Percentiles rank a stretch among this genome's conserved stretches.
These are phyloP conservation scores for Pammene fasciana DNA, from an alignment of 2,888 invertebrate genomes.

Conservation along the genomic window DNA sequence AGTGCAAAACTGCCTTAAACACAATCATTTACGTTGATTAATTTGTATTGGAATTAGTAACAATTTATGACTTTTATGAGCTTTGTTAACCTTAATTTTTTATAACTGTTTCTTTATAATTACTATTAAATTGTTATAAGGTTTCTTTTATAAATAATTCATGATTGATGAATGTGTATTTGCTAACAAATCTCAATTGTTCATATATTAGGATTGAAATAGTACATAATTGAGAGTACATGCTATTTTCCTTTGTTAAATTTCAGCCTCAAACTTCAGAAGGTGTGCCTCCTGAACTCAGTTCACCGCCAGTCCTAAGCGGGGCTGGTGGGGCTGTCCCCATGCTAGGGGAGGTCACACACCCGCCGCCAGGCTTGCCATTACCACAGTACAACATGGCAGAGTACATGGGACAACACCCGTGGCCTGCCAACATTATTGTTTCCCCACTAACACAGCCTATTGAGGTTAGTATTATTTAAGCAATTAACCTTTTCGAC, in stretches of 20 bases:
- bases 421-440: conserved; percentile 77
- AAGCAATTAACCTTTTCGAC: neutral
- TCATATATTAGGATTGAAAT: too few relatives aligned
- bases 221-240: too few relatives aligned
- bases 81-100: neutral
- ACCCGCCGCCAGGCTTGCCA: conserved; percentile 76
- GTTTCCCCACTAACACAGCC: conserved; percentile 74
- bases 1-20: too few relatives aligned
- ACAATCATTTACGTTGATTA: too few relatives aligned
- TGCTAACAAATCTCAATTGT: too few relatives aligned
- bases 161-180: too few relatives aligned
- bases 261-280: conserved; percentile 70
- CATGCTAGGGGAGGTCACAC: conserved; percentile 70
- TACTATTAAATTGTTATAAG: conserved; percentile 11
- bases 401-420: conserved; percentile 75
- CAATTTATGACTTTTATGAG: neutral
- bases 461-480: conserved; percentile 72
- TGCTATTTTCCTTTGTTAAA: neutral
- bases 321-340: conserved; percentile 66
- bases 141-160: neutral
- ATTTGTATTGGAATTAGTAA: neutral
- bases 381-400: conserved; percentile 77
- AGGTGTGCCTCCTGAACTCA: conserved; percentile 64
- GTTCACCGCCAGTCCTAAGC: conserved; percentile 68
- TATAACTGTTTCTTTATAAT: neutral